These are phyloP conservation scores for Cacatua alba DNA, from an alignment of 2,113 vertebrate species.

Conservation along the genomic window DNA sequence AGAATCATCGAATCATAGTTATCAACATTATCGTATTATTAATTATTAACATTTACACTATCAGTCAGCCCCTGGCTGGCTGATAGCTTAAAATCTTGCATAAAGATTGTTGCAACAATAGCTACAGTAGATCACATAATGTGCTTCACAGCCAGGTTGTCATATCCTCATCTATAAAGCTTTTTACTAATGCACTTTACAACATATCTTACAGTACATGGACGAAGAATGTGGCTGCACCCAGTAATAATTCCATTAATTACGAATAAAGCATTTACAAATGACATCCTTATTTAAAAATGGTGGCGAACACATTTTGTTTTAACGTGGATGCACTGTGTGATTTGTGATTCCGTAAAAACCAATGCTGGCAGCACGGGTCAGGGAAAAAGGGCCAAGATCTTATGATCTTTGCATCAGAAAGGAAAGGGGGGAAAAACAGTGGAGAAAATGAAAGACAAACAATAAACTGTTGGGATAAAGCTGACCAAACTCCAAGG, in stretches of 20 bases:
- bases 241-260: conserved; percentile 48
- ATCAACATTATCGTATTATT: conserved; percentile 32
- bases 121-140: neutral
- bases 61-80: neutral
- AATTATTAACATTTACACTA: conserved; percentile 48
- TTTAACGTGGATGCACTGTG: conserved; percentile 20
- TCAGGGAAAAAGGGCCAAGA: neutral
- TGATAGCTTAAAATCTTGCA: conserved; percentile 38
- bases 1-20: conserved; percentile 2
- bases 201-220: conserved; percentile 14
- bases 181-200: conserved; percentile 42
- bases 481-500: neutral
- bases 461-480: neutral
- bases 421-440: neutral
- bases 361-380: neutral
- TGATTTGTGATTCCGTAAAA: conserved; percentile 28
- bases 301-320: conserved; percentile 20
- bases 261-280: conserved; percentile 44
- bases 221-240: conserved; percentile 47
- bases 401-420: neutral
- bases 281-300: conserved; percentile 48
- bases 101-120: conserved; percentile 29
- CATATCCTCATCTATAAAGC: conserved; percentile 34
- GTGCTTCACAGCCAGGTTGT: neutral
- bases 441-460: neutral